Conservation (phyloP, 1,140 invertebrate species). For the Apis dorsata region DNA sequence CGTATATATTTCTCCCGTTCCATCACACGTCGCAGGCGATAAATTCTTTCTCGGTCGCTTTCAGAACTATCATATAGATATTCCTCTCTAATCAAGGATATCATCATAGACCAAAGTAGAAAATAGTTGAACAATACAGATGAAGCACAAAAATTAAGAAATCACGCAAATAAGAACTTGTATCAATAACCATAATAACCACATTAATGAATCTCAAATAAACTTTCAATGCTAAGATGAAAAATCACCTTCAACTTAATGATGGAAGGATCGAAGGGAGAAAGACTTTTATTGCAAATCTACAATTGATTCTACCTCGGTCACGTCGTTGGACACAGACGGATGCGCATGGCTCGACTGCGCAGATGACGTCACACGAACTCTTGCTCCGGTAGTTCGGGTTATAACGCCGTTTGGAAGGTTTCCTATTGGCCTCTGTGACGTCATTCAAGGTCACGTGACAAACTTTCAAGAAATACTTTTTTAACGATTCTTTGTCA, state of each 20-base stretch:
- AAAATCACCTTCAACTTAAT: neutral
- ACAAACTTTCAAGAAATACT: conserved; percentile 41
- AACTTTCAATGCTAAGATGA: neutral
- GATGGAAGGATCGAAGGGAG: neutral
- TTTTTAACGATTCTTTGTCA: conserved; percentile 25
- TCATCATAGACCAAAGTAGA: neutral
- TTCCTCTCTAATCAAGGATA: conserved; percentile 7
- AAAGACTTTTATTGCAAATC: conserved; percentile 36
- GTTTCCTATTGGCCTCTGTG: conserved; percentile 64
- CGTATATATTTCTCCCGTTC: conserved; percentile 54
- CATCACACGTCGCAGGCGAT: conserved; percentile 53
- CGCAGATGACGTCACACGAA: conserved; percentile 62
- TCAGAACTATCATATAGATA: conserved; percentile 18
- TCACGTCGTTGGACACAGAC: conserved; percentile 36
- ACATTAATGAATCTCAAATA: neutral
- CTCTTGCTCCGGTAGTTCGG: conserved; percentile 58
- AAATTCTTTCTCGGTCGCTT: conserved; percentile 54
- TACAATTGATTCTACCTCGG: conserved; percentile 52
- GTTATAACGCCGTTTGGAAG: conserved; percentile 59
- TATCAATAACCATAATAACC: neutral
- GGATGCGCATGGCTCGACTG: conserved; percentile 48
- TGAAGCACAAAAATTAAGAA: neutral
- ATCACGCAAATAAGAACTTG: too few species aligned
- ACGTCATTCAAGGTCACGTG: conserved; percentile 62
- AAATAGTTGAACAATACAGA: neutral